Evolutionary conservation across 1,140 invertebrate genomes (phyloP).

Genomic region (Cherax quadricarinatus): DNA sequence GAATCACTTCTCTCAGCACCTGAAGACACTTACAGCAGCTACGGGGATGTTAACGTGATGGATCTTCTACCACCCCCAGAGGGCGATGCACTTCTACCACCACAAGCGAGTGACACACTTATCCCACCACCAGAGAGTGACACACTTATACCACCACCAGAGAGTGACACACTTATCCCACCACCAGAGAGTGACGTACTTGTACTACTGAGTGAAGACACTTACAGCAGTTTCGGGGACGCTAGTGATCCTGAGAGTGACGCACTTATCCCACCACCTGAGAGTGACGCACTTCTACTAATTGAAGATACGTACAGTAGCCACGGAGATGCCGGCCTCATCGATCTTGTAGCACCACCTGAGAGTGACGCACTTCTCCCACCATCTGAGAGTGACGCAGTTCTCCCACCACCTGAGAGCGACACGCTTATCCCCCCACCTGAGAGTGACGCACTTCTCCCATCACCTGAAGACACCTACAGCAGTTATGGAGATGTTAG

Average conservation of each 20-base stretch:
- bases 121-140: not conserved
- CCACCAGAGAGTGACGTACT: not conserved
- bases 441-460: not conserved
- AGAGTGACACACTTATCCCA: not conserved
- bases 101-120: no score
- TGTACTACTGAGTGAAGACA: conserved; percentile 18
- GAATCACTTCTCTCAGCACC: conserved; percentile 18
- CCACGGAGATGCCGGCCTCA: not conserved
- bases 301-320: not conserved
- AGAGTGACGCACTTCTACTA: no score
- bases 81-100: no score
- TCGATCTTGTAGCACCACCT: conserved; percentile 9
- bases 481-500: not conserved
- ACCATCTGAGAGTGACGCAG: conserved; percentile 2
- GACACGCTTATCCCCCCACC: conserved; percentile 28
- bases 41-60: not conserved
- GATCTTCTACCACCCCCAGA: no score
- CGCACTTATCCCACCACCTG: no score
- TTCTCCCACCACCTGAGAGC: conserved; percentile 15
- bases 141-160: conserved; percentile 19
- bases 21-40: conserved; percentile 29
- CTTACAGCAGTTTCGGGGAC: conserved; percentile 7
- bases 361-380: conserved; percentile 3
- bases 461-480: conserved; percentile 39
- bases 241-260: not conserved